Evolutionary conservation across 1,140 invertebrate species (phyloP), one percentile per base, ranked within the genome.

Genomic region (Dendrolimus kikuchii): DNA sequence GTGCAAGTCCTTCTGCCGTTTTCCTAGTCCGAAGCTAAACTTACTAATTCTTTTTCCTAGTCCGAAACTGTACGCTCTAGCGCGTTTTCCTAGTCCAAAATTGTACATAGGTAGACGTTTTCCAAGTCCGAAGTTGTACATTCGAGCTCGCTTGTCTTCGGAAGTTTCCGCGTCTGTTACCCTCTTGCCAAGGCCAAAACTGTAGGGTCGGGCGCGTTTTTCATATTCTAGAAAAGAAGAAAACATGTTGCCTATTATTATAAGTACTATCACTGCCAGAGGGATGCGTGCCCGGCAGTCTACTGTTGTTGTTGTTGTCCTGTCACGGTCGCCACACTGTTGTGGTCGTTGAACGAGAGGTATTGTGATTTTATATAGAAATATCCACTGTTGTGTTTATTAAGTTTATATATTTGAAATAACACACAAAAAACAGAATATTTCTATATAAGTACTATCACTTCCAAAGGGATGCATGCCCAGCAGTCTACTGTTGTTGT

Each of bases 161-260:
- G 60, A 58, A 0, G 62, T 58, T 0, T 78, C 74, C 46, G 77
- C 68, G 39, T 81, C 74, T 5, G 59, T 67, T 47, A 74, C 62
- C 5, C 86, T 72, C 60, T 88, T 88, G 10, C 86, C 86, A 23
- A 87, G 74, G 23, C 86, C 84, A 60, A 88, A 88, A 52, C 81
- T 81, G 75, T 88, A 87, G 2, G 83, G 83, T 5, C 84, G 71
- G 38, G 84, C 86, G 46, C 86, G 74, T 55, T 88, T 88, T 53
- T 83, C 74, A 50, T 76, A 81, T 48, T 58, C 86, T 88, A 76
- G 42, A 62, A 58, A 9, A 61, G 39, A 60, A 23, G n/a, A 46
- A 37, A 8, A 4, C 8, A 38, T 9, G 6, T 41, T n/a, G 49
- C 7, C n/a, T 46, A 7, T 47, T 46, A 9, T 8, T 39, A 6